These are phyloP conservation scores for Pygoscelis adeliae DNA, from an alignment of 2,113 vertebrate species.

Conservation along the genomic window DNA sequence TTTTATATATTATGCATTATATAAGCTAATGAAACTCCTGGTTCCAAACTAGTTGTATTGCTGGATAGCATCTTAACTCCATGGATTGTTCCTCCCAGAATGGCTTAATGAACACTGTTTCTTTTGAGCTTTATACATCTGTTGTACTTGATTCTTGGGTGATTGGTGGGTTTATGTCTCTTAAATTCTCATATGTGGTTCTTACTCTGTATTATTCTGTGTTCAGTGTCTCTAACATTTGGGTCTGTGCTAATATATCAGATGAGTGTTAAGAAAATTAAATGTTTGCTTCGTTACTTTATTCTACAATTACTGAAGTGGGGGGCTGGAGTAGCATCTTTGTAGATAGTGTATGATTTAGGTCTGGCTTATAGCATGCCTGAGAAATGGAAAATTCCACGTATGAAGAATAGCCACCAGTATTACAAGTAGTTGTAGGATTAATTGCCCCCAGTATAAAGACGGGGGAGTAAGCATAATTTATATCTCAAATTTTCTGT, in stretches of 20 bases:
- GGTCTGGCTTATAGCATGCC: neutral
- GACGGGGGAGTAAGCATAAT: accelerated
- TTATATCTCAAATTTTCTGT: neutral
- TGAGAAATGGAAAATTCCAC: neutral
- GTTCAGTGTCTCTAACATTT: neutral
- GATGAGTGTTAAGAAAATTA: neutral
- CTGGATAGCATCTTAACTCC: neutral
- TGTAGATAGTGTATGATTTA: neutral
- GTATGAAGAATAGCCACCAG: neutral
- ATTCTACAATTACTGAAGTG: neutral
- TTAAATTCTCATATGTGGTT: neutral
- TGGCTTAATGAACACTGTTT: neutral
- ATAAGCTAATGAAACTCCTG: neutral
- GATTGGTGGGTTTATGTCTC: neutral
- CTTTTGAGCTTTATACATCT: neutral
- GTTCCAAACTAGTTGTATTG: neutral
- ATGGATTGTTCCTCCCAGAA: neutral
- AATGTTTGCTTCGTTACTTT: neutral
- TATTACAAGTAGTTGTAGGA: neutral
- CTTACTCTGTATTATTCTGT: neutral
- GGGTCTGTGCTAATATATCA: neutral
- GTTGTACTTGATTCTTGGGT: neutral
- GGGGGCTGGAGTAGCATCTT: neutral
- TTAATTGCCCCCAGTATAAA: neutral
- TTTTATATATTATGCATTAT: too few species aligned